phyloP scores from a whole-genome alignment of 2,888 invertebrate genomes.

The Drosophila helvetica region DNA sequence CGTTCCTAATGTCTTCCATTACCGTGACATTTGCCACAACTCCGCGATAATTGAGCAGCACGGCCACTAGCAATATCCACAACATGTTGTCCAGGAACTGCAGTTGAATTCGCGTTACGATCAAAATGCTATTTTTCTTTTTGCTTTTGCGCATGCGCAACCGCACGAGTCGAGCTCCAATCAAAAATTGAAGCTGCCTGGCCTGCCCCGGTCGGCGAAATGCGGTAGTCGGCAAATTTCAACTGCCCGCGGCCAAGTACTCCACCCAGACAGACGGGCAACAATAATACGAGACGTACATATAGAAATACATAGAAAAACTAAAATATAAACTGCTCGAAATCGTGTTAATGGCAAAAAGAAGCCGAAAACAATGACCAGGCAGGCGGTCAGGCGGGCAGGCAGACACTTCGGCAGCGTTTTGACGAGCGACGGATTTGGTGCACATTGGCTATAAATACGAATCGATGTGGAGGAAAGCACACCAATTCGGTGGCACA shows the following conservation, averaged over 20 bases:
- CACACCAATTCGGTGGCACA: slow-evolving; percentile 32
- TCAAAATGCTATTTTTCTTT: neutral
- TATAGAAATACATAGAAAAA: slow-evolving; percentile 18
- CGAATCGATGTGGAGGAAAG: slow-evolving; percentile 20
- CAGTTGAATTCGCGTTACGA: slow-evolving; percentile 8
- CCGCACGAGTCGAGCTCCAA: slow-evolving; percentile 59
- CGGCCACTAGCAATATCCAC: slow-evolving; percentile 4
- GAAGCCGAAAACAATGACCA: slow-evolving; percentile 48
- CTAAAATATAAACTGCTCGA: slow-evolving; percentile 59
- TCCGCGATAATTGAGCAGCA: slow-evolving; percentile 7
- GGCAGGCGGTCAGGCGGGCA: slow-evolving; percentile 12
- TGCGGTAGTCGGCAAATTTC: slow-evolving; percentile 62
- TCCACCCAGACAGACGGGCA: slow-evolving; percentile 1
- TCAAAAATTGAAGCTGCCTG: slow-evolving; percentile 68
- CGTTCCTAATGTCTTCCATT: slow-evolving; percentile 73
- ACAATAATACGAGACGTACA: neutral
- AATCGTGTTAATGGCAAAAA: slow-evolving; percentile 73
- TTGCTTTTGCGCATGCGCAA: slow-evolving; percentile 22
- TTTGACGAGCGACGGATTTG: slow-evolving; percentile 44
- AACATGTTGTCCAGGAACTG: slow-evolving; percentile 49
- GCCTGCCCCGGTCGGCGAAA: slow-evolving; percentile 60
- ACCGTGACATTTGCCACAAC: slow-evolving; percentile 46
- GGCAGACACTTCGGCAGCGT: slow-evolving; percentile 35
- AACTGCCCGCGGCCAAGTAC: slow-evolving; percentile 38
- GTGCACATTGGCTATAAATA: slow-evolving; percentile 40